A percentile compares a stretch with the other conserved stretches of the same genome.
Conservation (phyloP, 2,797 vertebrate genomes). For the Schizopygopsis pylzovi region DNA sequence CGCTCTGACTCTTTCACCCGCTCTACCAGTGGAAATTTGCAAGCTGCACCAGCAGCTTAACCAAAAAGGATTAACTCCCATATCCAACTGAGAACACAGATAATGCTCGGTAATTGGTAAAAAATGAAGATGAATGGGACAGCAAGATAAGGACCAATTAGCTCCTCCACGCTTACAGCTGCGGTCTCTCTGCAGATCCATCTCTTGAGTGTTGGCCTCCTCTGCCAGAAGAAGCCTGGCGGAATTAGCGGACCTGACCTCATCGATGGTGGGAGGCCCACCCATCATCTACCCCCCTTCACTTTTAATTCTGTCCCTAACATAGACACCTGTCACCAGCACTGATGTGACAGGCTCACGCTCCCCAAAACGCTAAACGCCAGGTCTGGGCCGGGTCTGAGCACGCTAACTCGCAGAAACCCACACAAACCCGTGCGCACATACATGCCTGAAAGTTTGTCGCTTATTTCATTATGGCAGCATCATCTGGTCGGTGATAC, state of each 20-base stretch:
- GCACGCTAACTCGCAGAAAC: constrained; percentile 75
- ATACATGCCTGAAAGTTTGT: constrained; percentile 81
- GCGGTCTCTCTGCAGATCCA: constrained; percentile 97
- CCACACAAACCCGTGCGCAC: constrained; percentile 71
- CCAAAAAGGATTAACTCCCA: constrained; percentile 99
- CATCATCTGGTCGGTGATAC: constrained; percentile 99
- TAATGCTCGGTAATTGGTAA: constrained; percentile 99
- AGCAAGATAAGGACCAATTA: constrained; percentile 99
- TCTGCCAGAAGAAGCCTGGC: constrained; percentile 82
- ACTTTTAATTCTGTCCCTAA: constrained; percentile 80
- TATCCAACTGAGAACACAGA: constrained; percentile 99
- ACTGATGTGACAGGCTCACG: constrained; percentile 60
- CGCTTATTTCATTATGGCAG: constrained; percentile 93
- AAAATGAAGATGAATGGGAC: constrained; percentile 99
- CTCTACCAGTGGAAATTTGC: constrained; percentile 92
- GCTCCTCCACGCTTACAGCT: constrained; percentile 99
- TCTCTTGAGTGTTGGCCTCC: constrained; percentile 96
- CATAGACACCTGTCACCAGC: constrained; percentile 79
- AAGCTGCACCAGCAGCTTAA: constrained; percentile 99
- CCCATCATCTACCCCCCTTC: constrained; percentile 82
- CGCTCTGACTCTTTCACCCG: constrained; percentile 87
- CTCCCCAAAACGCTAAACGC: constrained; percentile 66
- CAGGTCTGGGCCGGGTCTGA: constrained; percentile 64
- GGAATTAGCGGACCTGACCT: constrained; percentile 90
- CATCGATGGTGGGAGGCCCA: constrained; percentile 82